Evolutionary conservation across 2,797 vertebrate species (phyloP).

Genomic region (Epinephelus coioides): DNA sequence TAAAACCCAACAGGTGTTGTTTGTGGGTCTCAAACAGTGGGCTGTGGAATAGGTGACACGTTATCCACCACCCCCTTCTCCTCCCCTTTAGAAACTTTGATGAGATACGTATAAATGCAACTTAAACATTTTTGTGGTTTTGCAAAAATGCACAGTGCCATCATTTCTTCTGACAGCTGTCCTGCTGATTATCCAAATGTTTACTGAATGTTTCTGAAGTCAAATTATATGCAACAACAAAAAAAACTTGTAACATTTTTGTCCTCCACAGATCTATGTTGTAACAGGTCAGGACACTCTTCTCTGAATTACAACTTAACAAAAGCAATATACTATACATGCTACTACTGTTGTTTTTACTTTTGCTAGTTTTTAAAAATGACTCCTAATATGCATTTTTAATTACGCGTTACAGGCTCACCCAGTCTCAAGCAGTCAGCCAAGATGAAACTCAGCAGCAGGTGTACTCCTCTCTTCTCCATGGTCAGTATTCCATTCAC

Average conservation of each 20-base stretch:
- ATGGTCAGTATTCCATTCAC: conserved; percentile 12
- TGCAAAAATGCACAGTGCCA: too few species aligned
- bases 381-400: background rate
- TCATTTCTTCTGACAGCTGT: too few species aligned
- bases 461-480: conserved; percentile 39
- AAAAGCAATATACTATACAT: background rate
- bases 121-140: too few species aligned
- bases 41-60: too few species aligned
- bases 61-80: too few species aligned
- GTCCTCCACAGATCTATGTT: conserved; percentile 2
- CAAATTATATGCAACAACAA: background rate
- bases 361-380: background rate
- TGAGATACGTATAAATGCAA: too few species aligned
- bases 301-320: background rate
- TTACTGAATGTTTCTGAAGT: background rate
- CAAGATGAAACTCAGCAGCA: conserved; percentile 12
- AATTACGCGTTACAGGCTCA: conserved; percentile 8
- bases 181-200: background rate
- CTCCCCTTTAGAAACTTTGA: too few species aligned
- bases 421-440: background rate
- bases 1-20: too few species aligned
- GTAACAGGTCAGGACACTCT: conserved; percentile 25
- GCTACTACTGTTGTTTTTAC: background rate
- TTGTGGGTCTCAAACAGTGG: too few species aligned
- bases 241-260: background rate